These are phyloP conservation scores for Panurus biarmicus DNA, from an alignment of 2,113 vertebrate species.

Conservation along the genomic window DNA sequence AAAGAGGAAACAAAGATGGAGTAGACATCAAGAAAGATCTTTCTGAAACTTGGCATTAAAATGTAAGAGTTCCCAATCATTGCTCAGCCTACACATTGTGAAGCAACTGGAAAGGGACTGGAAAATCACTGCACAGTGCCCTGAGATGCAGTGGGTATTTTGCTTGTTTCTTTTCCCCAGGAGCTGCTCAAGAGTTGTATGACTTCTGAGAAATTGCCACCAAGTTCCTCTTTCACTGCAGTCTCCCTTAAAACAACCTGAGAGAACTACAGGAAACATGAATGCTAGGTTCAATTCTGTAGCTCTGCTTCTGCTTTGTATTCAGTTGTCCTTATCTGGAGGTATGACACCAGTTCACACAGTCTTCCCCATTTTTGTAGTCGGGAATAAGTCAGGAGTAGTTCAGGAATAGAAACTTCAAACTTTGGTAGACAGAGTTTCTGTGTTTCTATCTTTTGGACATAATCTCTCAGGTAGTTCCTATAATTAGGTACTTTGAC, in stretches of 20 bases:
- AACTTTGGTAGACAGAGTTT: not conserved
- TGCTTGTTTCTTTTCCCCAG: not conserved
- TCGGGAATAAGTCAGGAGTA: not conserved
- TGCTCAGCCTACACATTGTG: slow-evolving; percentile 18
- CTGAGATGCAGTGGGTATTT: not conserved
- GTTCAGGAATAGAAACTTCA: not conserved
- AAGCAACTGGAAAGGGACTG: slow-evolving; percentile 19
- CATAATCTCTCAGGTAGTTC: not conserved
- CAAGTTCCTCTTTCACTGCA: not conserved
- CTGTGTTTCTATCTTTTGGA: not conserved
- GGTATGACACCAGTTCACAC: not conserved
- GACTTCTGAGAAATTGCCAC: not conserved
- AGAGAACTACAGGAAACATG: not conserved
- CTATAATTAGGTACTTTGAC: not conserved
- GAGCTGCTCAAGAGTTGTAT: not conserved
- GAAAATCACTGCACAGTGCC: not conserved
- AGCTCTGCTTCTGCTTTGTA: not conserved
- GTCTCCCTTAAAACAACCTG: not conserved
- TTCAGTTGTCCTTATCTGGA: not conserved
- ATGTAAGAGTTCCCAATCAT: not conserved
- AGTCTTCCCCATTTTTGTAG: not conserved
- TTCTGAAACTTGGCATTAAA: slow-evolving; percentile 40
- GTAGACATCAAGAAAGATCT: slow-evolving; percentile 19
- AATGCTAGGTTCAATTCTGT: fast-evolving
- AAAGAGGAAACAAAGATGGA: slow-evolving; percentile 48